A percentile compares a stretch with the other conserved stretches of the same genome.
phyloP scores from a whole-genome alignment of 2,888 invertebrate genomes.

The Hybos culiciformis region DNA sequence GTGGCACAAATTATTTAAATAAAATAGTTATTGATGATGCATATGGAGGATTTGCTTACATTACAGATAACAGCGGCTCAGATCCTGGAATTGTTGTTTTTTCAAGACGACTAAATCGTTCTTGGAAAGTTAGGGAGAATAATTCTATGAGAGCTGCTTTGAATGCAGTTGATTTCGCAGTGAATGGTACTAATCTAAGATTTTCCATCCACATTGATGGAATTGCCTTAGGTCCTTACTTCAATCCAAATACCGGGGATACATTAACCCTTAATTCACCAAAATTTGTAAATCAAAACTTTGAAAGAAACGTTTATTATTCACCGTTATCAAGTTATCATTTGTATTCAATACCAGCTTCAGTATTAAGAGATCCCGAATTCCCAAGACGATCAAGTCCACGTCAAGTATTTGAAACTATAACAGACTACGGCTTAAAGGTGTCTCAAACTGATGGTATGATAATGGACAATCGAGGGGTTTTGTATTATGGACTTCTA shows the following conservation, averaged over 20 bases:
- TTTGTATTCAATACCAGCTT: conserved; percentile 50
- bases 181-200: conserved; percentile 44
- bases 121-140: conserved; percentile 56
- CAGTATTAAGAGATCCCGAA: conserved; percentile 43
- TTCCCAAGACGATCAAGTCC: conserved; percentile 28
- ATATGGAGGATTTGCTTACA: conserved; percentile 53
- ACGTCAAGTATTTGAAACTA: conserved; percentile 27
- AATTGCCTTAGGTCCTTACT: conserved; percentile 54
- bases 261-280: conserved; percentile 16
- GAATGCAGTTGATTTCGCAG: conserved; percentile 45
- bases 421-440: conserved; percentile 48
- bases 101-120: conserved; percentile 45
- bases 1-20: conserved; percentile 48
- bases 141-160: conserved; percentile 48
- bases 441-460: conserved; percentile 59
- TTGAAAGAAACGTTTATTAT: conserved; percentile 44
- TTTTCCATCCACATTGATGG: conserved; percentile 52
- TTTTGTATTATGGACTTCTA: conserved; percentile 55
- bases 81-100: conserved; percentile 63
- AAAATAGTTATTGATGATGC: conserved; percentile 61
- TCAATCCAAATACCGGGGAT: conserved; percentile 25
- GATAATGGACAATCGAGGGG: conserved; percentile 56
- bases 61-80: conserved; percentile 51
- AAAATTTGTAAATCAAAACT: conserved; percentile 18
- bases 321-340: conserved; percentile 54